A percentile compares a stretch with the other conserved stretches of the same genome.
These are phyloP conservation scores for Morinoia aosen DNA, from an alignment of 2,888 invertebrate genomes.

Conservation along the genomic window DNA sequence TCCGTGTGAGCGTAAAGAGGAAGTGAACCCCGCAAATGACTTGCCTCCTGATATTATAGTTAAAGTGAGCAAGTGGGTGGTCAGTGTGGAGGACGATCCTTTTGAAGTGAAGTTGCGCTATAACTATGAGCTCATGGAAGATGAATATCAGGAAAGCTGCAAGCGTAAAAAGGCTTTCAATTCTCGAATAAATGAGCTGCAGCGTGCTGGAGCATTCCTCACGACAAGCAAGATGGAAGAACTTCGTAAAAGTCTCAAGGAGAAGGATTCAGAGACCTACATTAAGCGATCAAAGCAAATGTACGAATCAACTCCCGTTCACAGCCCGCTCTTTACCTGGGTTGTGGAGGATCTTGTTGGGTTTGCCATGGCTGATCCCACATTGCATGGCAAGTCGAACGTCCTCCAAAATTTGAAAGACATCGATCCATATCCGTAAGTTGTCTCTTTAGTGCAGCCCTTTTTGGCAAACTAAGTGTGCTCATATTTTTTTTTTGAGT, in stretches of 20 bases:
- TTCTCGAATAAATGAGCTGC: conserved; percentile 83
- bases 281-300: conserved; percentile 82
- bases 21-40: not conserved
- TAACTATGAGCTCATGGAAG: conserved; percentile 94
- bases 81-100: conserved; percentile 91
- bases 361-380: conserved; percentile 87
- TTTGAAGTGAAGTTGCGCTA: conserved; percentile 97
- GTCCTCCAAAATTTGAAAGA: conserved; percentile 82
- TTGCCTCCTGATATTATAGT: conserved; percentile 91
- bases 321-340: conserved; percentile 89
- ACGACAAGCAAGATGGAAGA: conserved; percentile 77
- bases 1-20: not conserved
- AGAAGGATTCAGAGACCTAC: conserved; percentile 95
- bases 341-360: conserved; percentile 82
- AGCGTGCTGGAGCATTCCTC: conserved; percentile 76
- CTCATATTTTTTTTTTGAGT: not conserved
- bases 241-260: conserved; percentile 86
- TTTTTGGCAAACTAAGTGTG: not conserved
- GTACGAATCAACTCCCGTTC: conserved; percentile 78
- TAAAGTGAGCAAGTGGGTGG: conserved; percentile 76
- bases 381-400: conserved; percentile 85
- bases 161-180: conserved; percentile 91
- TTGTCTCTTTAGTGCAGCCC: not conserved
- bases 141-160: conserved; percentile 94
- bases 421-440: conserved; percentile 77